These are phyloP conservation scores for Mechanitis mazaeus DNA, from an alignment of 2,888 invertebrate genomes.

Conservation along the genomic window DNA sequence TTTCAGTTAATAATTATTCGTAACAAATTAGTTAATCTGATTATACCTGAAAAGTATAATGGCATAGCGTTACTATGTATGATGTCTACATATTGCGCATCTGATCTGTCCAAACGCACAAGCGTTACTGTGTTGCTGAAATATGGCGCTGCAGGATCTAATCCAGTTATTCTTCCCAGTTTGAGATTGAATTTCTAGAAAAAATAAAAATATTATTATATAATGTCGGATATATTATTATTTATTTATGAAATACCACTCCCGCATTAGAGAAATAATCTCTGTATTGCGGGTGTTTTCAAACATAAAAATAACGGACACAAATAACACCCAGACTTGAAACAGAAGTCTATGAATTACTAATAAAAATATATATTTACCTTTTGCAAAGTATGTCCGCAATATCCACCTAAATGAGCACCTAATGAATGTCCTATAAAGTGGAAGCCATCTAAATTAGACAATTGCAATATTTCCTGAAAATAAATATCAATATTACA, in stretches of 20 bases:
- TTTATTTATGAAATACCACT: too few relatives aligned
- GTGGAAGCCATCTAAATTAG: constrained; percentile 82
- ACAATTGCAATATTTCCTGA: constrained; percentile 73
- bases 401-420: constrained; percentile 89
- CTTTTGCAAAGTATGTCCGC: constrained; percentile 85
- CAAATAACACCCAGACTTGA: too few relatives aligned
- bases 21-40: too few relatives aligned
- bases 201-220: constrained; percentile 22
- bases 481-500: constrained; percentile 27
- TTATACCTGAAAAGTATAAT: constrained; percentile 77
- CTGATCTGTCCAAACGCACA: constrained; percentile 89
- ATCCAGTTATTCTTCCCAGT: constrained; percentile 87
- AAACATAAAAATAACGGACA: too few relatives aligned
- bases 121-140: constrained; percentile 87
- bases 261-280: too few relatives aligned
- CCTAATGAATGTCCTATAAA: constrained; percentile 92
- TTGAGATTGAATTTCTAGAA: constrained; percentile 79
- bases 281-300: too few relatives aligned
- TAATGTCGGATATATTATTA: too few relatives aligned
- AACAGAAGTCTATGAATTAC: too few relatives aligned
- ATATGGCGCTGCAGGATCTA: constrained; percentile 95
- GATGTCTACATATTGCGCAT: constrained; percentile 92
- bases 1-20: too few relatives aligned
- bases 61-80: constrained; percentile 92
- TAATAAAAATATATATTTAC: constrained; percentile 42